Conservation (phyloP, 2,797 vertebrate species). For the Avahi laniger region DNA sequence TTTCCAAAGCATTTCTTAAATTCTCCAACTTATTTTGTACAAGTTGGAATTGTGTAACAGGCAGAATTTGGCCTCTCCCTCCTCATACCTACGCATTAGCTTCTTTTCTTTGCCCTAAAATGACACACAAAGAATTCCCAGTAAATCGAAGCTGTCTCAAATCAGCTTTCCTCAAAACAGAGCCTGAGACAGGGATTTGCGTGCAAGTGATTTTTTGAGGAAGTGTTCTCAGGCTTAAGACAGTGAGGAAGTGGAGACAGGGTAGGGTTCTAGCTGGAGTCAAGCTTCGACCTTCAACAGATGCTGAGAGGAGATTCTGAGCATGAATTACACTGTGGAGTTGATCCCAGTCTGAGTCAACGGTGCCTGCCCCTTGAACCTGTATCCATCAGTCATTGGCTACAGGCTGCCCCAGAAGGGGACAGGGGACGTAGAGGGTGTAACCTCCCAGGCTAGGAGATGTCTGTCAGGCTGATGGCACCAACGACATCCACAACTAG, state of each 20-base stretch:
- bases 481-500: neutral
- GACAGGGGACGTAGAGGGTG: neutral
- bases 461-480: neutral
- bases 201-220: neutral
- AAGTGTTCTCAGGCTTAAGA: neutral
- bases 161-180: neutral
- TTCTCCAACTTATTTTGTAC: neutral
- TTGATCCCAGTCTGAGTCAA: neutral
- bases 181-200: neutral
- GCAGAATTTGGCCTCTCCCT: neutral
- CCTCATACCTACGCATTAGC: neutral
- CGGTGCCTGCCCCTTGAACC: neutral
- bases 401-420: neutral
- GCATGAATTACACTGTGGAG: neutral
- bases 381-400: neutral
- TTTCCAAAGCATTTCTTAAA: neutral
- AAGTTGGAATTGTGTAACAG: neutral
- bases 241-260: neutral
- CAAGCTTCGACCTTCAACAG: neutral
- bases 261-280: neutral
- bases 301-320: neutral
- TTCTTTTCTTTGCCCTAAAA: neutral
- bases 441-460: neutral
- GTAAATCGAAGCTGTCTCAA: neutral
- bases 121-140: neutral